Conservation (phyloP, 2,113 vertebrate genomes). For the Hydrochoerus hydrochaeris region DNA sequence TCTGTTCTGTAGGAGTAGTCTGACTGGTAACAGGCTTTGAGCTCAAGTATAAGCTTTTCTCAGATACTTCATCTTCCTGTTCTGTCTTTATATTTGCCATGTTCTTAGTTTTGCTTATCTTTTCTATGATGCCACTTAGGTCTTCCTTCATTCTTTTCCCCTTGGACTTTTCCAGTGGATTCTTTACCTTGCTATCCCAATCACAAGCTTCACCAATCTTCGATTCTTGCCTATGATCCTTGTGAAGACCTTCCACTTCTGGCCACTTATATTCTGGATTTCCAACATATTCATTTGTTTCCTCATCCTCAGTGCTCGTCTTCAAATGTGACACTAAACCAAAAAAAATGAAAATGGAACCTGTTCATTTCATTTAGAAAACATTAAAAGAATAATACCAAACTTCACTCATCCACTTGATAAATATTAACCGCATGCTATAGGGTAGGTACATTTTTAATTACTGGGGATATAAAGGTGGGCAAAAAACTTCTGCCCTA, state of each 20-base stretch:
- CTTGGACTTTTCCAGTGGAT: conserved; percentile 52
- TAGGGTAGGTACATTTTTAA: conserved; percentile 42
- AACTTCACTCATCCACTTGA: conserved; percentile 31
- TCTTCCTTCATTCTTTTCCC: conserved; percentile 73
- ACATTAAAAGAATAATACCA: conserved; percentile 57
- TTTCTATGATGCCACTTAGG: conserved; percentile 59
- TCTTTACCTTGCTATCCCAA: conserved; percentile 64
- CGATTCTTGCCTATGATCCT: conserved; percentile 55
- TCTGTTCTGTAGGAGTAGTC: conserved; percentile 25
- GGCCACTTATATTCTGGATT: conserved; percentile 62
- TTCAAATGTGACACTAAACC: conserved; percentile 81
- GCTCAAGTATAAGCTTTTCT: conserved; percentile 51
- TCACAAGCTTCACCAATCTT: conserved; percentile 49
- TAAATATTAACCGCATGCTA: conserved; percentile 2
- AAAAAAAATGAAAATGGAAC: conserved; percentile 73
- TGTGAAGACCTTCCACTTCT: conserved; percentile 63
- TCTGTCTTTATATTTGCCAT: conserved; percentile 68
- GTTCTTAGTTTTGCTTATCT: conserved; percentile 54
- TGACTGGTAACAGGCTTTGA: conserved; percentile 40
- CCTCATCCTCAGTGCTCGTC: conserved; percentile 69
- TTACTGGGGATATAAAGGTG: not conserved
- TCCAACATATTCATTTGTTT: conserved; percentile 63
- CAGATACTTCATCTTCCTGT: conserved; percentile 61
- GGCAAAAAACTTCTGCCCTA: conserved; percentile 44
- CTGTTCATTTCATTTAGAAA: conserved; percentile 65